These are phyloP conservation scores for Monochamus saltuarius DNA, from an alignment of 1,140 invertebrate genomes.

Conservation along the genomic window DNA sequence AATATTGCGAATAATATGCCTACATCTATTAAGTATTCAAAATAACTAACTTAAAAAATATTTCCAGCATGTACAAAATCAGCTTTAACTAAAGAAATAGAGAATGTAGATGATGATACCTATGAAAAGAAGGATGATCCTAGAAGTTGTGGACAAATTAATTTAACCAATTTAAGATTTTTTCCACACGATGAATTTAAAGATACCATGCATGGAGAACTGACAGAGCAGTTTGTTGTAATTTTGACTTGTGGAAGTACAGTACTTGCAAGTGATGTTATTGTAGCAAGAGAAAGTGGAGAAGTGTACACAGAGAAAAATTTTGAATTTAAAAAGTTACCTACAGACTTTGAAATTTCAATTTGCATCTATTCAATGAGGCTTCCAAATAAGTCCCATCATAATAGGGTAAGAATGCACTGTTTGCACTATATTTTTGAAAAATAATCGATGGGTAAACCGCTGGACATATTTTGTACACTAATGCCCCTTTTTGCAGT, in stretches of 20 bases:
- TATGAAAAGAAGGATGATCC: constrained; percentile 10
- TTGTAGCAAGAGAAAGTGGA: constrained; percentile 29
- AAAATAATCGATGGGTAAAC: too few relatives aligned
- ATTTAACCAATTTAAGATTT: constrained; percentile 1
- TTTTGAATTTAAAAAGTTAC: constrained; percentile 41
- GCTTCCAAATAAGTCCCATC: constrained; percentile 40
- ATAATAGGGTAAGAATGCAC: constrained; percentile 28
- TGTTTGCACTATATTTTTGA: too few relatives aligned
- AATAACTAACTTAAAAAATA: too few relatives aligned
- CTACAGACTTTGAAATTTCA: constrained; percentile 45
- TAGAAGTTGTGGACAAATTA: constrained; percentile 17
- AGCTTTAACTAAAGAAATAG: constrained; percentile 24
- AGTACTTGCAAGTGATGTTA: constrained; percentile 45
- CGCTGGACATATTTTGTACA: too few relatives aligned
- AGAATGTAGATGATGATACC: constrained; percentile 16
- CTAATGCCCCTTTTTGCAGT: too few relatives aligned
- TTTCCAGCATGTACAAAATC: constrained; percentile 25
- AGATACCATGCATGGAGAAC: constrained; percentile 14
- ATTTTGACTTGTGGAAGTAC: constrained; percentile 39
- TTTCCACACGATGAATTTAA: background rate
- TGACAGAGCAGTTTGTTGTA: constrained; percentile 39
- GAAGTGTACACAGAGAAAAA: constrained; percentile 38
- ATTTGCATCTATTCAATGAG: constrained; percentile 43
- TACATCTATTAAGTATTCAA: too few relatives aligned
- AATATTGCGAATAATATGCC: too few relatives aligned